Conservation (phyloP, 2,888 invertebrate species). For the Drosophila paramelanica region DNA sequence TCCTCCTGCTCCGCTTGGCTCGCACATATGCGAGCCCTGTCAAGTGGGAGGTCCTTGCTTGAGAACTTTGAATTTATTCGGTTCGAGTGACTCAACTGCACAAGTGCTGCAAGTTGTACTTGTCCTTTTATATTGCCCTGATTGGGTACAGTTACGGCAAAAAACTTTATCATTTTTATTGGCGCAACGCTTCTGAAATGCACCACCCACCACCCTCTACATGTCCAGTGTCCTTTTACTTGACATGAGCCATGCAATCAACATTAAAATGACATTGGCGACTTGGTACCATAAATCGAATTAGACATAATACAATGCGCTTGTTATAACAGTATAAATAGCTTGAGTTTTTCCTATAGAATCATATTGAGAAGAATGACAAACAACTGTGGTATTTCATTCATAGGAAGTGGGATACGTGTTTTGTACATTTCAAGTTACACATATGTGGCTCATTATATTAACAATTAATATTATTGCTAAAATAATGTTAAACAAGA, state of each 20-base stretch:
- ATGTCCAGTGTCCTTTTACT: conserved; percentile 11
- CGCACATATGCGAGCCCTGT: conserved; percentile 17
- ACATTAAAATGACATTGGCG: conserved; percentile 24
- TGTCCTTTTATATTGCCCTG: conserved; percentile 33
- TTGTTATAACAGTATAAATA: not conserved
- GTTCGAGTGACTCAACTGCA: conserved; percentile 43
- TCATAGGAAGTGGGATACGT: too few relatives aligned
- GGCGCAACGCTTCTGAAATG: conserved; percentile 11
- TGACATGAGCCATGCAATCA: conserved; percentile 32
- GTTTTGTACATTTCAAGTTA: too few relatives aligned
- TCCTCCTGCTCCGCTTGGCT: not conserved
- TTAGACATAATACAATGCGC: conserved; percentile 3
- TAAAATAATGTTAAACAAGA: too few relatives aligned
- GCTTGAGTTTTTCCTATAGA: too few relatives aligned
- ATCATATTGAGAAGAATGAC: too few relatives aligned
- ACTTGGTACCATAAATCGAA: conserved; percentile 29
- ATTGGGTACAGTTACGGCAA: conserved; percentile 26
- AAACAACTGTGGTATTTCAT: too few relatives aligned
- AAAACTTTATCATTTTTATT: conserved; percentile 34
- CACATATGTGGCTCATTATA: too few relatives aligned
- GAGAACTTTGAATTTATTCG: conserved; percentile 74
- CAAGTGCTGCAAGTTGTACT: conserved; percentile 43
- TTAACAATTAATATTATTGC: too few relatives aligned
- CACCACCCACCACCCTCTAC: not conserved
- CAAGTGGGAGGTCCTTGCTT: conserved; percentile 39